Evolutionary conservation across 2,888 invertebrate species (phyloP).

Genomic region (Leptinotarsa tumamoca): DNA sequence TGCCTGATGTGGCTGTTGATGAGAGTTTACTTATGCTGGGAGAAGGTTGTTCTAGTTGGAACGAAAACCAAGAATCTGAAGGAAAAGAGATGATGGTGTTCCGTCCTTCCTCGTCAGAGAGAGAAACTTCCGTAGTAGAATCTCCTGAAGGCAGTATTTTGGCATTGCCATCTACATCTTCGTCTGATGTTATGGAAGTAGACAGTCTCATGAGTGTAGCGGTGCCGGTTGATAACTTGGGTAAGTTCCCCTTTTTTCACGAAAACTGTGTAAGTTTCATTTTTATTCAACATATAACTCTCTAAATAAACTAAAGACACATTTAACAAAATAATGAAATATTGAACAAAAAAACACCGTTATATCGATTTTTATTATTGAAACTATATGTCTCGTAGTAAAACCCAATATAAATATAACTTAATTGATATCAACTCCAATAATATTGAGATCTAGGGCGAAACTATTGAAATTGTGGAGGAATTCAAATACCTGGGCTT

Average conservation of each 20-base stretch:
- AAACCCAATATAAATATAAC: too few species aligned
- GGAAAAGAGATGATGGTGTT: slow-evolving; percentile 50
- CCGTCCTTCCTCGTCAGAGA: slow-evolving; percentile 31
- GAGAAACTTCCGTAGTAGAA: slow-evolving; percentile 35
- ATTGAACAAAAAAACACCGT: too few species aligned
- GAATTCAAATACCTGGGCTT: too few species aligned
- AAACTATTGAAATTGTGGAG: too few species aligned
- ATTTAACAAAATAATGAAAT: too few species aligned
- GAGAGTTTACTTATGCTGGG: slow-evolving; percentile 48
- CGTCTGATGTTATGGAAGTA: slow-evolving; percentile 45
- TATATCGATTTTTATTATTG: too few species aligned
- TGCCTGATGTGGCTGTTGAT: slow-evolving; percentile 62
- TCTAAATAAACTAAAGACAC: too few species aligned
- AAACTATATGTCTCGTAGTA: too few species aligned
- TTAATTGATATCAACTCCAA: too few species aligned
- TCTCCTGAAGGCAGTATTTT: slow-evolving; percentile 38
- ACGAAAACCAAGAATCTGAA: slow-evolving; percentile 35
- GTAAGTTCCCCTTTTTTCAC: neutral
- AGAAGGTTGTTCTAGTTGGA: slow-evolving; percentile 40
- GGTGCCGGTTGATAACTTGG: slow-evolving; percentile 42
- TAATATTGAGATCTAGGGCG: too few species aligned
- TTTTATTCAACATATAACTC: too few species aligned
- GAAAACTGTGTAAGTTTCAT: too few species aligned
- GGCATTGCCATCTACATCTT: slow-evolving; percentile 48
- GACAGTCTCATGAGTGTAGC: slow-evolving; percentile 54